Base-by-base conservation (phyloP, 2,888 invertebrate genomes). In the Aleiodes alternator region DNA sequence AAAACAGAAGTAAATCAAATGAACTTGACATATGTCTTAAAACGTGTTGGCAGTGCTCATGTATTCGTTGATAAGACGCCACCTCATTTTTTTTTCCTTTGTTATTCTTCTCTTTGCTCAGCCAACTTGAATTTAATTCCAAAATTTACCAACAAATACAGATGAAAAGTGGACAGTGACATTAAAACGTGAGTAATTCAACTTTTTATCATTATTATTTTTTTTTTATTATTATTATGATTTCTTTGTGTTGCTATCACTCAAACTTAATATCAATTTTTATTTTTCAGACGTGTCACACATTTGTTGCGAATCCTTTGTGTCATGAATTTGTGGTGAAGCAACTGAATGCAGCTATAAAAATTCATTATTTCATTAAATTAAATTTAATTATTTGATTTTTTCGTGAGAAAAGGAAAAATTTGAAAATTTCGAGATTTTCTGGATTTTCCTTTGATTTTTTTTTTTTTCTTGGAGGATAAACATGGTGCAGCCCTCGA, bases 401-500 rank as follows among this genome's bases (percentile, higher is more conserved):
- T 23, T 11, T 59, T 23, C 8, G 11, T 43, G 43, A 11, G 11
- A 3, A 43, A 38, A 38, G 3, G 38, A 4, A 14, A 6, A 14
- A 16, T 7, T 43, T 38, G 38, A 8, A 38, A 11, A 8, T n/a
- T n/a, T 3, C 14, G 3, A n/a, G 7, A 43, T 38, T 16, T 61
- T 16, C 38, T 34, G 6, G n/a, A 5, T 14, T 43, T 14, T 9
- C 3, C 34, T 34, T 34, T 1, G 34, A 34, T 2, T 34, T 34
- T 4, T 34, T 34, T n/a, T n/a, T n/a, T n/a, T n/a, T n/a, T n/a
- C n/a, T n/a, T 34, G 23, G 16, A 4, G 16, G 14, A 34, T 53
- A 51, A 56, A 23, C 16, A 94, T 93, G 94, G 92, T 90, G 80
- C 91, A 91, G 16, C 90, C 90, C 34, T 90, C 90, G 73, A 90